Conservation (phyloP, 1,140 invertebrate genomes). For the Lepidurus arcticus region DNA sequence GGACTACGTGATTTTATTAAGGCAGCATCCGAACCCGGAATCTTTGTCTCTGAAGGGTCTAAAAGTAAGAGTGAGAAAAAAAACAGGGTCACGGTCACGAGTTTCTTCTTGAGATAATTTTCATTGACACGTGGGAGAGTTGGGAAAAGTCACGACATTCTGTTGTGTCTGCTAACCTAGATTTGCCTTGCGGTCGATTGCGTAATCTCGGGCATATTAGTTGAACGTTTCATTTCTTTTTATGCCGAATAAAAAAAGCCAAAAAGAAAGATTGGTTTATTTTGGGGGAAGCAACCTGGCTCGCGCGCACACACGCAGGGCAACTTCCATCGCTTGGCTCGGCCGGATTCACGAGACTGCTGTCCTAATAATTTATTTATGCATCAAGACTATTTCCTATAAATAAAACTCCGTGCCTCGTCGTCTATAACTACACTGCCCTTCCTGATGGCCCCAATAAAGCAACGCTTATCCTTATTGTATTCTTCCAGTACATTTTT, state of each 20-base stretch:
- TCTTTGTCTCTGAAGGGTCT: not conserved
- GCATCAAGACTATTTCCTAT: constrained; percentile 22
- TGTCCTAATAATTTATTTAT: constrained; percentile 20
- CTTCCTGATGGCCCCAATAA: no score
- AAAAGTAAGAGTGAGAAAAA: not conserved
- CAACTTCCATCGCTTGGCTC: constrained; percentile 9
- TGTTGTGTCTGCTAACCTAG: not conserved
- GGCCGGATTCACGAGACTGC: constrained; percentile 7
- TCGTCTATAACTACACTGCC: not conserved
- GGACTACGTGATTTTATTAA: no score
- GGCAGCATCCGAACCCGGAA: no score
- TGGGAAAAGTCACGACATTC: not conserved
- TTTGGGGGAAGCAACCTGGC: not conserved
- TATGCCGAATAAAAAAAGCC: not conserved
- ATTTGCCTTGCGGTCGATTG: not conserved
- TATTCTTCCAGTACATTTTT: no score
- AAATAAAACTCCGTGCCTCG: not conserved
- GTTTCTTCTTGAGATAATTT: not conserved
- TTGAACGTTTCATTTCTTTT: not conserved
- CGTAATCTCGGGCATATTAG: not conserved
- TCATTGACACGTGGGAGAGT: not conserved
- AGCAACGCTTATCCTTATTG: no score
- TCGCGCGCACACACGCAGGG: not conserved
- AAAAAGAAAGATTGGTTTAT: not conserved
- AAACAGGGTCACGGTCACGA: not conserved